Evolutionary conservation across 2,888 invertebrate genomes (phyloP).

Genomic region (Eilema depressum): DNA sequence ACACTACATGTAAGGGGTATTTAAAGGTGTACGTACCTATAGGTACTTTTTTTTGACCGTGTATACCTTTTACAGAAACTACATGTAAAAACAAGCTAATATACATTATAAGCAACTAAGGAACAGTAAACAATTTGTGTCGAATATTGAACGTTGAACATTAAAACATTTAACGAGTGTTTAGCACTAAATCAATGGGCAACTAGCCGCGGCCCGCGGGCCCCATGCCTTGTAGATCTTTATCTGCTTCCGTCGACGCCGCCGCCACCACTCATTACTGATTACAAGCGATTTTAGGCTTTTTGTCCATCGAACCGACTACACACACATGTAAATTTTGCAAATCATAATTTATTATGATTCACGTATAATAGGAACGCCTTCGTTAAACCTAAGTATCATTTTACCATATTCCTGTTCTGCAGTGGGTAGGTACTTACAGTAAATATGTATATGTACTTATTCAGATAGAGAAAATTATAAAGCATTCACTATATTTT

Average conservation of each 20-base stretch:
- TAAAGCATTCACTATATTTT: neutral
- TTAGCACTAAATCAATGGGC: slow-evolving; percentile 78
- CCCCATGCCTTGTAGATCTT: slow-evolving; percentile 66
- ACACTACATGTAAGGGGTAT: too few relatives aligned
- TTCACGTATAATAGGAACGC: slow-evolving; percentile 23
- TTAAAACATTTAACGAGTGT: slow-evolving; percentile 67
- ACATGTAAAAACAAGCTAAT: neutral
- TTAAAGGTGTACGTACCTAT: too few relatives aligned
- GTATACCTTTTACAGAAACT: too few relatives aligned
- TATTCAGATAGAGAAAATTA: neutral
- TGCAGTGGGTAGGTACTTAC: neutral
- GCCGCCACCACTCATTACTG: slow-evolving; percentile 73
- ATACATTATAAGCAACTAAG: neutral
- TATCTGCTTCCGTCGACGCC: slow-evolving; percentile 77
- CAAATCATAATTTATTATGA: slow-evolving; percentile 37
- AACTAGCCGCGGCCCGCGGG: slow-evolving; percentile 54
- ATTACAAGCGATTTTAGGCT: slow-evolving; percentile 75
- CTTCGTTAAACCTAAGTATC: neutral
- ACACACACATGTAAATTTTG: slow-evolving; percentile 24
- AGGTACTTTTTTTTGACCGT: too few relatives aligned
- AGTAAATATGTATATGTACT: neutral
- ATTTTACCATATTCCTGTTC: neutral
- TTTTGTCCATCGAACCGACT: slow-evolving; percentile 60
- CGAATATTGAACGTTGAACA: slow-evolving; percentile 34
- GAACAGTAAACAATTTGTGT: slow-evolving; percentile 20